Base-by-base conservation (phyloP, 2,113 vertebrate genomes). In the Larimichthys crocea region DNA sequence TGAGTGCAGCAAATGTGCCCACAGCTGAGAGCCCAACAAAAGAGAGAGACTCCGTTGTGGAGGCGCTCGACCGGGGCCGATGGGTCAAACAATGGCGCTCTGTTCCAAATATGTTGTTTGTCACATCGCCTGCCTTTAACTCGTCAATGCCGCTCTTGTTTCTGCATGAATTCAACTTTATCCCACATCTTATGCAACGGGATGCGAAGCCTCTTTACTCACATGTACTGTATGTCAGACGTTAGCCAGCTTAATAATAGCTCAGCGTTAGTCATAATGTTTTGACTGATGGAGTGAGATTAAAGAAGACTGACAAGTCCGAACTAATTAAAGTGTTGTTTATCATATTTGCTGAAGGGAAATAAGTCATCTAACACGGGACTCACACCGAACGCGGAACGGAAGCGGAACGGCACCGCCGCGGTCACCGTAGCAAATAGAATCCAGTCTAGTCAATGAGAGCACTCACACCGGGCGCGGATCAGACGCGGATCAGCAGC, bases 31-130 rank as follows among this genome's bases (percentile, higher is more conserved):
- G 56, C 84, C 53, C 74, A 79, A 92, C 89, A 92, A 91, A 91
- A 88, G 90, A 88, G 90, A 88, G 89, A 80, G 79, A 22, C 69
- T 75, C 75, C 48, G 77, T 79, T 80, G 88, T 88, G 79, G 83
- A 85, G 90, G 81, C 86, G 89, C 83, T 87, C 74, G 64, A 66
- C 84, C 56, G 78, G 79, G 76, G 70, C 89, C 77, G 74, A 49
- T 40, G 74, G 76, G 63, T 71, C 83, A 84, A 67, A 94, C 93
- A 94, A 94, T 87, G 85, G 83, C 0, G 20, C 89, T 93, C 93
- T 94, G 93, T 94, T 92, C 86, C 88, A 88, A 91, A 93, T 83
- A 90, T 90, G 91, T 89, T 93, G 91, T 94, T 93, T 94, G 89
- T 93, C 89, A 90, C 88, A 87, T 87, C 69, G 86, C 85, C 86